phyloP scores from a whole-genome alignment of 2,113 vertebrate species.

The Tonatia bakeri region DNA sequence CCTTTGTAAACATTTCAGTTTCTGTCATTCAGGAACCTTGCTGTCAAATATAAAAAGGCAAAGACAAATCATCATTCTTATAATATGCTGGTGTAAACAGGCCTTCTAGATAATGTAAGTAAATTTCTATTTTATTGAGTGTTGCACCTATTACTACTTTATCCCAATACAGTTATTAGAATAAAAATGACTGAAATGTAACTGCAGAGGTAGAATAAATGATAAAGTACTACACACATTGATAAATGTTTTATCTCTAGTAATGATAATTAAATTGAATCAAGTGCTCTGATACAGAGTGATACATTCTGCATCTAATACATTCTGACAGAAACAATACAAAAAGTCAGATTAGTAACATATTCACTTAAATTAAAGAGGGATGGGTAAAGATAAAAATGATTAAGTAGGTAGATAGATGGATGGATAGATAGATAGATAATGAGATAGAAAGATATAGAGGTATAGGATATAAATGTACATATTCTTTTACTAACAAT shows the following conservation, averaged over 20 bases:
- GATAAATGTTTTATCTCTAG: background rate
- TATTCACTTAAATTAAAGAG: background rate
- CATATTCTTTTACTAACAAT: background rate
- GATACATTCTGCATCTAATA: background rate
- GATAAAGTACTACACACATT: background rate
- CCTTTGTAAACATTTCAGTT: background rate
- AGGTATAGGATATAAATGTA: background rate
- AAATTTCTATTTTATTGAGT: background rate
- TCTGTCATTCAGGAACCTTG: background rate
- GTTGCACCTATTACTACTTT: background rate
- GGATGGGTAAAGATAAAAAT: background rate
- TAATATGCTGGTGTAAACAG: background rate
- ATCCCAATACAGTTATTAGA: background rate
- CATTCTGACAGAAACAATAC: background rate
- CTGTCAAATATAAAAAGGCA: background rate
- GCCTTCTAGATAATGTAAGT: background rate
- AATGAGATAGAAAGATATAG: background rate
- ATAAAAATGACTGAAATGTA: background rate
- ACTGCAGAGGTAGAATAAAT: background rate
- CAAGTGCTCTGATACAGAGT: background rate
- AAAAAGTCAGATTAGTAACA: background rate
- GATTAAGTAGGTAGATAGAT: background rate
- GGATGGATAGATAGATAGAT: background rate
- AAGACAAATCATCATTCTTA: background rate
- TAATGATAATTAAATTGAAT: background rate